Evolutionary conservation across 2,888 invertebrate genomes (phyloP).

Genomic region (Rhimphoctona megacephalus): DNA sequence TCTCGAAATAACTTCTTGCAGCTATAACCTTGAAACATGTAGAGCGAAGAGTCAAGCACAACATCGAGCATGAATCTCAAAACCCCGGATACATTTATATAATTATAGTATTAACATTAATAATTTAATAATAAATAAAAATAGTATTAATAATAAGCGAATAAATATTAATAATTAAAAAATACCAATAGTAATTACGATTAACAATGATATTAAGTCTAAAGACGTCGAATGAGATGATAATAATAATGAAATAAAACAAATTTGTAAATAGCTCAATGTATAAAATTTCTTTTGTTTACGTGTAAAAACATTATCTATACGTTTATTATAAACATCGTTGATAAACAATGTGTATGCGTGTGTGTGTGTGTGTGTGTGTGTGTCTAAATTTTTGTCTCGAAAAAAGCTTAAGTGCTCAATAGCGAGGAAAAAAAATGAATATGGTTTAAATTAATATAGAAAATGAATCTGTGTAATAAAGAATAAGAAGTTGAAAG

Average conservation of each 20-base stretch:
- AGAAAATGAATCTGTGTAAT: constrained; percentile 1
- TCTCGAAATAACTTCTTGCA: constrained; percentile 2
- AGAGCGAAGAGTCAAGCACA: not conserved
- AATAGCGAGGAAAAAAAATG: not conserved
- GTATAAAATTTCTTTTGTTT: constrained; percentile 79
- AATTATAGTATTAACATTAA: constrained; percentile 33
- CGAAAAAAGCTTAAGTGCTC: not conserved
- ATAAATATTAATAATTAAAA: constrained; percentile 18
- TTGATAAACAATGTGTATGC: constrained; percentile 29
- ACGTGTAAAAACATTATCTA: constrained; percentile 77
- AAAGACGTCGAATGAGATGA: constrained; percentile 43
- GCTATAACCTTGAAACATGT: constrained; percentile 19
- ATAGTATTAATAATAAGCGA: constrained; percentile 49
- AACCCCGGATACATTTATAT: constrained; percentile 46
- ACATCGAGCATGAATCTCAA: constrained; percentile 58
- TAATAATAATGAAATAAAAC: constrained; percentile 53
- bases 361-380: constrained; percentile 30
- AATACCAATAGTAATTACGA: constrained; percentile 45
- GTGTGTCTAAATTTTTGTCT: constrained; percentile 30
- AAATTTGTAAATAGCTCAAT: constrained; percentile 81
- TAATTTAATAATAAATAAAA: constrained; percentile 37
- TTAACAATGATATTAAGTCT: constrained; percentile 43
- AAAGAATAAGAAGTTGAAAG: not conserved
- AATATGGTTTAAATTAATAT: constrained; percentile 20
- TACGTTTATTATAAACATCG: constrained; percentile 53